These are phyloP conservation scores for Antheraea yamamai DNA, from an alignment of 2,888 invertebrate species.

Conservation along the genomic window DNA sequence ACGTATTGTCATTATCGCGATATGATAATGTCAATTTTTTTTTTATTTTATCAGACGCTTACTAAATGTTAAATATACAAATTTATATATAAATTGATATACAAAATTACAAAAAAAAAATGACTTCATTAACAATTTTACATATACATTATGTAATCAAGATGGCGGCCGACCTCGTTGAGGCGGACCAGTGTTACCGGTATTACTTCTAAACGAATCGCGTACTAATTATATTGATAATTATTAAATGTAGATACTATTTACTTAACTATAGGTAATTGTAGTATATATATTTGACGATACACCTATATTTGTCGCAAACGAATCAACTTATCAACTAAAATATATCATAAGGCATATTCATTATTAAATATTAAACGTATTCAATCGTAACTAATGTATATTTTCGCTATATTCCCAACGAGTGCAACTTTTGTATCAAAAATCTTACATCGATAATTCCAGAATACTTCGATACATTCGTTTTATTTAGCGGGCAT, in stretches of 20 bases:
- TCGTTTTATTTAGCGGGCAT: not conserved
- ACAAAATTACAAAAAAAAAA: not conserved
- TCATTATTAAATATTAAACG: conserved; percentile 23
- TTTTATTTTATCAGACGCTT: not conserved
- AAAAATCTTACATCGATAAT: conserved; percentile 24
- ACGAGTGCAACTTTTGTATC: conserved; percentile 37
- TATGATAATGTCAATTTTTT: not conserved
- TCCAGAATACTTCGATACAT: conserved; percentile 12
- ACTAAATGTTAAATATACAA: not conserved
- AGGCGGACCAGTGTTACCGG: conserved; percentile 8
- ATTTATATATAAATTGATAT: not conserved
- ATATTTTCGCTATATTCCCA: conserved; percentile 50
- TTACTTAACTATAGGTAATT: conserved; percentile 7
- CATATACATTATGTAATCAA: conserved; percentile 11
- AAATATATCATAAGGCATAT: conserved; percentile 46
- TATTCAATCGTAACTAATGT: conserved; percentile 32
- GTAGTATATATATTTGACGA: not conserved
- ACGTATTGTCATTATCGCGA: conserved; percentile 3
- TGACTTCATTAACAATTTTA: not conserved
- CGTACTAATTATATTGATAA: not conserved
- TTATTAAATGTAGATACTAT: not conserved
- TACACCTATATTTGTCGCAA: not conserved
- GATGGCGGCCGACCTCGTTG: conserved; percentile 14
- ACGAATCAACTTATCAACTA: conserved; percentile 40
- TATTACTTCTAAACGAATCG: conserved; percentile 17